Conservation (phyloP, 2,113 vertebrate genomes). For the Bos taurus region ARS-UCD2.0 NC_037344.1:29009501-29010000, state of each 20-base stretch:
- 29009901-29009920: neutral
- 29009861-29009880: neutral
- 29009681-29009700: too few species aligned
- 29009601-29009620: neutral
- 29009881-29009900: neutral
- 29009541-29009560: neutral
- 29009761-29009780: neutral
- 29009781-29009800: neutral
- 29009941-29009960: neutral
- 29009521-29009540: neutral
- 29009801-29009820: neutral
- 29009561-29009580: neutral
- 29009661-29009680: neutral
- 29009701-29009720: neutral
- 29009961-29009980: slow-evolving; percentile 7
- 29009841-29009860: neutral
- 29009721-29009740: neutral
- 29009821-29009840: neutral
- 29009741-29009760: neutral
- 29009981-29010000: neutral
- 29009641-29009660: neutral
- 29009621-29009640: neutral
- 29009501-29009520: neutral
- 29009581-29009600: neutral
- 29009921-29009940: neutral